These are phyloP conservation scores for Cygnus olor DNA, from an alignment of 2,797 vertebrate species.

Conservation along the genomic window DNA sequence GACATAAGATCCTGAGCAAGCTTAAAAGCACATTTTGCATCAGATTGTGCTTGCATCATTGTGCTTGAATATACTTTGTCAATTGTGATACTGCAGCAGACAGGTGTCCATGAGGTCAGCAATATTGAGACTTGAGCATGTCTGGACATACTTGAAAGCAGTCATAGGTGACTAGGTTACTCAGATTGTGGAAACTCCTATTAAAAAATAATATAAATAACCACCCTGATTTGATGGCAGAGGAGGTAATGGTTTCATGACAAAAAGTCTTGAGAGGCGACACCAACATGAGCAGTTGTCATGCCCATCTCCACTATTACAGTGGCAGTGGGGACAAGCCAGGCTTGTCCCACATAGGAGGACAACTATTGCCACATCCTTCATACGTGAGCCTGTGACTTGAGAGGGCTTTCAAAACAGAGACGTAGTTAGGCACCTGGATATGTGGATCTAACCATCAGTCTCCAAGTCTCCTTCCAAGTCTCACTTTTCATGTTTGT, in stretches of 20 bases:
- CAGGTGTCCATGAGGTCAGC: neutral
- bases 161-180: neutral
- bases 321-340: neutral
- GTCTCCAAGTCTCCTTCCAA: neutral
- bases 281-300: rapidly evolving
- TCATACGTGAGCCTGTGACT: rapidly evolving
- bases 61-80: neutral
- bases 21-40: neutral
- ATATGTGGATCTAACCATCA: neutral
- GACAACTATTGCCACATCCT: neutral
- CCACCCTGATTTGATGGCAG: neutral
- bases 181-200: neutral
- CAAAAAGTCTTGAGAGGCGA: neutral
- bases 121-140: neutral
- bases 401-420: neutral
- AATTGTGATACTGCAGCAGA: neutral
- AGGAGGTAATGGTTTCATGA: neutral
- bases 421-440: neutral
- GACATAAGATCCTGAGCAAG: neutral
- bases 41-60: rapidly evolving
- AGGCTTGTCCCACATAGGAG: neutral
- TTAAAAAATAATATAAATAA: neutral
- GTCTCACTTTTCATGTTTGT: neutral
- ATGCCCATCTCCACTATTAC: neutral
- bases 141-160: neutral